Conservation (phyloP, 1,140 invertebrate species). For the Diorhabda elongata region DNA sequence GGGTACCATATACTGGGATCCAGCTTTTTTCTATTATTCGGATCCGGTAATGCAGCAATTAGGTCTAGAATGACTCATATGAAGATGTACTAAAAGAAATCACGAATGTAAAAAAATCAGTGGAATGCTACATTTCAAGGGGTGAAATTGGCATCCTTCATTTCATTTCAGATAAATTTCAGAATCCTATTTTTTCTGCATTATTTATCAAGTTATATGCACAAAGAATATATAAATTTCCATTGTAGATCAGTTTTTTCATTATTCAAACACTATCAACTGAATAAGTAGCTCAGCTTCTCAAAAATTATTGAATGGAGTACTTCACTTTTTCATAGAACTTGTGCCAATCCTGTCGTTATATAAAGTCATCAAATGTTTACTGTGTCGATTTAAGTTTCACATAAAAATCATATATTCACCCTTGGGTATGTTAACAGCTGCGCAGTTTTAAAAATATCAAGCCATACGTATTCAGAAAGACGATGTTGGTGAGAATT, state of each 20-base stretch:
- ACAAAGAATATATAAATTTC: background rate
- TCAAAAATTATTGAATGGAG: background rate
- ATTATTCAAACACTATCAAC: background rate
- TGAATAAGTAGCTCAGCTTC: background rate
- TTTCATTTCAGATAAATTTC: too few species aligned
- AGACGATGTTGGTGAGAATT: constrained; percentile 28
- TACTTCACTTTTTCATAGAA: background rate
- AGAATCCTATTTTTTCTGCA: too few species aligned
- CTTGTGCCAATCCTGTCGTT: background rate
- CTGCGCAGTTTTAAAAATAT: constrained; percentile 5
- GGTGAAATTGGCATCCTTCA: too few species aligned
- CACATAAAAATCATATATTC: constrained; percentile 3
- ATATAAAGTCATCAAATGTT: constrained; percentile 7
- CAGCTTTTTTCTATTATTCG: too few species aligned
- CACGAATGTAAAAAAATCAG: too few species aligned
- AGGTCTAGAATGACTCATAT: too few species aligned
- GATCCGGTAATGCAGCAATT: too few species aligned
- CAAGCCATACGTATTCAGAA: constrained; percentile 20
- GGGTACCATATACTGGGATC: too few species aligned
- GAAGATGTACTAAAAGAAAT: too few species aligned
- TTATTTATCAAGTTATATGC: too few species aligned
- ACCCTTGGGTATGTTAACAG: constrained; percentile 10
- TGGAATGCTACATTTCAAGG: too few species aligned
- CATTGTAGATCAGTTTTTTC: background rate
- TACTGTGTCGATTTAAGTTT: background rate